Percentiles rank a stretch among this genome's conserved stretches.
phyloP scores from a whole-genome alignment of 1,140 invertebrate species.

The Penaeus chinensis region DNA sequence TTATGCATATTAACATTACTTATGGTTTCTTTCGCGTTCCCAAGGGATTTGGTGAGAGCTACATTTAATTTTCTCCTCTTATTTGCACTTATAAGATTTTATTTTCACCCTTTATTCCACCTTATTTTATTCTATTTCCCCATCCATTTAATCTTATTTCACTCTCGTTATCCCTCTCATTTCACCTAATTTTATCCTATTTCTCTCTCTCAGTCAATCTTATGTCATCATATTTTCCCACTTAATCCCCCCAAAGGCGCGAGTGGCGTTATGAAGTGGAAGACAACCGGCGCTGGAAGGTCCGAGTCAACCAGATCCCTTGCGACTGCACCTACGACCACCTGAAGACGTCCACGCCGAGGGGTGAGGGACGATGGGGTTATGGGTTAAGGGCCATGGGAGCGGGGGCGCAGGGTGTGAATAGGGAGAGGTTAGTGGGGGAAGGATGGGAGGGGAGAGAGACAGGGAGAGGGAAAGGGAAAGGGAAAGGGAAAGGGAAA shows the following conservation, averaged over 20 bases:
- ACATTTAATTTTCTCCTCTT: too few relatives aligned
- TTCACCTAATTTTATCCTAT: neutral
- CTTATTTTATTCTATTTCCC: neutral
- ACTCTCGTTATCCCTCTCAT: neutral
- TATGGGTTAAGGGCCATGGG: neutral
- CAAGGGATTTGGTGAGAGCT: too few relatives aligned
- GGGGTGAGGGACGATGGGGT: constrained; percentile 12
- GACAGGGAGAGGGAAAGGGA: too few relatives aligned
- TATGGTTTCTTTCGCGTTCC: too few relatives aligned
- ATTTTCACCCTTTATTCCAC: too few relatives aligned
- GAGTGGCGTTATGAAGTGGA: constrained; percentile 54
- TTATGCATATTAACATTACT: too few relatives aligned
- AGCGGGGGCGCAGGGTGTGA: neutral
- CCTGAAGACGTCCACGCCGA: constrained; percentile 34
- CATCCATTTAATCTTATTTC: neutral
- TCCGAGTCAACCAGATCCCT: constrained; percentile 60
- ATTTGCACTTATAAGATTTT: too few relatives aligned
- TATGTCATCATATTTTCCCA: neutral
- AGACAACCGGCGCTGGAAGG: constrained; percentile 51
- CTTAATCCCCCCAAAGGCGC: constrained; percentile 14
- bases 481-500: too few relatives aligned
- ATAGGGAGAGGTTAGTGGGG: neutral
- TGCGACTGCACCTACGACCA: constrained; percentile 55
- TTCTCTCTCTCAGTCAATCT: neutral
- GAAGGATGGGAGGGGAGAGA: too few relatives aligned